Evolutionary conservation across 1,140 invertebrate species (phyloP), one percentile per base, ranked within the genome.

Genomic region (Lepidurus couesii): DNA sequence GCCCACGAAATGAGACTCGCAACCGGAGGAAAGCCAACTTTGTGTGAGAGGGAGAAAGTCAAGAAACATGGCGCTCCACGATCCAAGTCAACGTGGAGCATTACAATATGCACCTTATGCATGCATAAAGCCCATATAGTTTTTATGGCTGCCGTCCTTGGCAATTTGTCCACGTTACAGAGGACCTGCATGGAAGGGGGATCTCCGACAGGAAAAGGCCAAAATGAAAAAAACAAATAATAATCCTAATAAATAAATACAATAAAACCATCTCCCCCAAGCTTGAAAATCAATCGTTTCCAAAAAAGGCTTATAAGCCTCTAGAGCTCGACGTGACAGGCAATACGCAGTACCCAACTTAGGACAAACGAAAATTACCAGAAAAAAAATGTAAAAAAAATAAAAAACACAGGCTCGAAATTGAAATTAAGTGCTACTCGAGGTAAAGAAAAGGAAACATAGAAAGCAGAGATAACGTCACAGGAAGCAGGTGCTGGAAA

Each of bases 401-500:
- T 34, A 34, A 34, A 34, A 34, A 7, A 65, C 24, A 65, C 53
- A 7, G n/a, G 8, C 53, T 16, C 16, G 53, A 65, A 21, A n/a
- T 65, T 13, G 21, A 47, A 65, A 65, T 13, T 21, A 9, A 21
- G 21, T 21, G 53, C 16, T 34, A 65, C 21, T 65, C 53, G 21
- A 65, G 53, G 21, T 1, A 7, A 21, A 16, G 53, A 65, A 16
- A 16, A 16, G 53, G 21, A 65, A 21, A 65, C 16, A 1, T 47
- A 47, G 1, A 7, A 65, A 65, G 7, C 53, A 21, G 21, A 65
- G 53, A 65, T 65, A 65, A 65, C 53, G 53, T 65, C 53, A 65
- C 53, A 65, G 53, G 53, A 65, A 65, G 53, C 53, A 65, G 53
- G 53, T 65, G 53, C 53, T 65, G 4, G 53, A 65, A 65, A 65